These are phyloP conservation scores for Bujurquina vittata DNA, from an alignment of 2,113 vertebrate genomes.

Conservation along the genomic window DNA sequence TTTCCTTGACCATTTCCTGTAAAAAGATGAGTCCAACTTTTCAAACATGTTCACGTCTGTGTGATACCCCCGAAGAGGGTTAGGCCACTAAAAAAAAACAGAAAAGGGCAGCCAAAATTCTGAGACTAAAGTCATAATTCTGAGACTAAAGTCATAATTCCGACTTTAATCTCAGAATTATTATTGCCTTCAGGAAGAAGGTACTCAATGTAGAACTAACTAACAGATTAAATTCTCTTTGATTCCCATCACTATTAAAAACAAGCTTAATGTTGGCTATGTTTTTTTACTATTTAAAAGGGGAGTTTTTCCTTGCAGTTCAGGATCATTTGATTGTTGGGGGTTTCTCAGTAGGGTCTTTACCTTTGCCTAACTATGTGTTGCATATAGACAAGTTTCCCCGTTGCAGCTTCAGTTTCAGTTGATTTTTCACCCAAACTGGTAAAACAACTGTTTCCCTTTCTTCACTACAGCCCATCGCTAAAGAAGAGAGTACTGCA, in stretches of 20 bases:
- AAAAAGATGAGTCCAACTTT: not conserved
- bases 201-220: too few species aligned
- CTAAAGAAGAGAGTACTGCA: not conserved
- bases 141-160: too few species aligned
- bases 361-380: not conserved
- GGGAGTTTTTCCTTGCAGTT: not conserved
- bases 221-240: too few species aligned
- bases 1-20: constrained; percentile 35
- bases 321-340: not conserved
- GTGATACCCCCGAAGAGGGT: too few species aligned
- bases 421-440: not conserved
- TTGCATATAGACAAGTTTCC: not conserved
- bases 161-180: too few species aligned
- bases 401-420: not conserved
- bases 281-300: not conserved
- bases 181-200: too few species aligned
- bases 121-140: too few species aligned
- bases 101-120: too few species aligned
- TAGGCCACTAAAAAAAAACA: too few species aligned
- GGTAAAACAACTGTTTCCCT: not conserved
- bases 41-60: not conserved
- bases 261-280: too few species aligned
- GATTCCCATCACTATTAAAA: too few species aligned
- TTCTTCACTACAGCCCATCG: not conserved
- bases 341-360: not conserved